A percentile compares a stretch with the other conserved stretches of the same genome.
These are phyloP conservation scores for Aurelia sp. DNA, from an alignment of 30 jellyfish, hydroid and myxozoan species.

Conservation along the genomic window DNA sequence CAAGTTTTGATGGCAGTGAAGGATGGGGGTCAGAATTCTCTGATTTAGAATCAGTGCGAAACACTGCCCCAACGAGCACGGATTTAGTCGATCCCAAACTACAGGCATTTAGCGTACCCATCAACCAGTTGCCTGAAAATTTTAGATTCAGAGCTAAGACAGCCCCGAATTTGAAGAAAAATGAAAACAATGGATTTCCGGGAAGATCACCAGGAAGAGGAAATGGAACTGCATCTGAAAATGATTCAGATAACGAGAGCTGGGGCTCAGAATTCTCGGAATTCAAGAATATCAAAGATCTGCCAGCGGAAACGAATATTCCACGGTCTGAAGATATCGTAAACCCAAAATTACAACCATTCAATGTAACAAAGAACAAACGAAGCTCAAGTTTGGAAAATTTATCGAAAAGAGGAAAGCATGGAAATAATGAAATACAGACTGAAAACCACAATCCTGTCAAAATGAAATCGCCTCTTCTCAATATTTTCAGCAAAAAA, in stretches of 20 bases:
- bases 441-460: conserved; percentile 8
- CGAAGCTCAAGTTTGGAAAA: conserved; percentile 20
- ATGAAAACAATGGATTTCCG: not conserved
- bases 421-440: not conserved
- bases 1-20: conserved; percentile 60
- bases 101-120: conserved; percentile 65
- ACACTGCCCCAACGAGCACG: not conserved
- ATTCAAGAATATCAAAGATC: not conserved
- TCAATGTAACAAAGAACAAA: not conserved
- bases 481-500: conserved; percentile 54
- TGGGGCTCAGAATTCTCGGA: conserved; percentile 80
- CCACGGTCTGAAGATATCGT: conserved; percentile 6
- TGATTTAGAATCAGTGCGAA: conserved; percentile 30
- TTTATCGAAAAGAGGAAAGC: not conserved
- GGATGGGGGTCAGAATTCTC: conserved; percentile 93
- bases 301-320: not conserved
- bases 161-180: not conserved
- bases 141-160: conserved; percentile 39
- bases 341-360: conserved; percentile 42
- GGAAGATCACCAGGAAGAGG: not conserved
- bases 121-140: conserved; percentile 25
- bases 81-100: conserved; percentile 76
- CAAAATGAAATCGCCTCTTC: conserved; percentile 54
- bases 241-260: conserved; percentile 46
- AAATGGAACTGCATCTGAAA: not conserved